Conservation (phyloP, 2,113 vertebrate species). For the Piaya cayana region DNA sequence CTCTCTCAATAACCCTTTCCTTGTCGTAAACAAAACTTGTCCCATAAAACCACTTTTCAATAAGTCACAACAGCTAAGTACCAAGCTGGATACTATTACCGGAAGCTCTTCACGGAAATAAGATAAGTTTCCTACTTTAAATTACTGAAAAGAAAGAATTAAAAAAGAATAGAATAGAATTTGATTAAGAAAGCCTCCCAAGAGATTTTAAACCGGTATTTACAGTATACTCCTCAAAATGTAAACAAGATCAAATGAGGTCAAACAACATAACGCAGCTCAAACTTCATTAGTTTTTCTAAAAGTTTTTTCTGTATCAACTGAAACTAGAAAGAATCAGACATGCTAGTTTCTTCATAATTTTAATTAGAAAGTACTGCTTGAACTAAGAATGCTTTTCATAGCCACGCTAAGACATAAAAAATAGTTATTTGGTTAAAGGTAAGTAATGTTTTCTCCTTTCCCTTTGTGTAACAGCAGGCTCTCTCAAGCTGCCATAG, state of each 20-base stretch:
- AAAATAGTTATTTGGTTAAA: conserved; percentile 23
- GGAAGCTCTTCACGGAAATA: background rate
- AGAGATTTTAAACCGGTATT: background rate
- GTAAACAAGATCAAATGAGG: background rate
- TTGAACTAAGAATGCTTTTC: conserved; percentile 2
- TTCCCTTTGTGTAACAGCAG: conserved; percentile 51
- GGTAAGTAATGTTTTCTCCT: conserved; percentile 11
- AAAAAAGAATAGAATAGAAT: background rate
- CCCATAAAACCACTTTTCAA: background rate
- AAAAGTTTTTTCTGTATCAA: background rate
- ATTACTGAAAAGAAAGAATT: background rate
- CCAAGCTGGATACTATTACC: background rate
- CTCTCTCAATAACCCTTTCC: background rate
- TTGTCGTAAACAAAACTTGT: background rate
- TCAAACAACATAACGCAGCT: background rate
- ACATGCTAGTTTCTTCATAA: background rate
- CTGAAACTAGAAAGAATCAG: background rate
- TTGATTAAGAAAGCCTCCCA: background rate
- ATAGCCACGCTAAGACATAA: background rate
- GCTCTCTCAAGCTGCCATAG: conserved; percentile 50
- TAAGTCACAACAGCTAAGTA: background rate
- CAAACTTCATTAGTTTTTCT: background rate
- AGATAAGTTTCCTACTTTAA: background rate
- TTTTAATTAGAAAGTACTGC: background rate
- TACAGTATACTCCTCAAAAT: background rate